Evolutionary conservation across 2,113 vertebrate species (phyloP).

Genomic region (Phyllostomus discolor): DNA sequence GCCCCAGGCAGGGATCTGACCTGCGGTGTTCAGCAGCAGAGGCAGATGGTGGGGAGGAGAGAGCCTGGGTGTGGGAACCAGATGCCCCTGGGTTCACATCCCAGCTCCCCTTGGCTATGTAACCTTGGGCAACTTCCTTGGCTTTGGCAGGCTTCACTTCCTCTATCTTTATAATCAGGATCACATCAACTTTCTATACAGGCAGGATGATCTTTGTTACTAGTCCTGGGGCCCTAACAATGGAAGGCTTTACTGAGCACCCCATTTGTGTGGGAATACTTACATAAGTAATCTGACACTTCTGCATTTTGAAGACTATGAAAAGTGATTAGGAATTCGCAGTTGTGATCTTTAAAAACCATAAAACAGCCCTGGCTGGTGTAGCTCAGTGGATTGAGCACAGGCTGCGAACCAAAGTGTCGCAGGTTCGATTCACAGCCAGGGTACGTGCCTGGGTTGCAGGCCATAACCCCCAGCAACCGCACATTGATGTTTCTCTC

Average conservation of each 20-base stretch:
- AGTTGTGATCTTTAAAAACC: not conserved
- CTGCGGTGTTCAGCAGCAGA: not conserved
- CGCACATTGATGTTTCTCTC: too few relatives aligned
- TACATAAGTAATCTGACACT: not conserved
- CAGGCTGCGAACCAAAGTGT: too few relatives aligned
- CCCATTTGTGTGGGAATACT: not conserved
- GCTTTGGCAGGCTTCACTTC: not conserved
- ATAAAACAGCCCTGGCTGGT: too few relatives aligned
- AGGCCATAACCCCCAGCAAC: too few relatives aligned
- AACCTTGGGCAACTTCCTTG: not conserved
- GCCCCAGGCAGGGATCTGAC: too few relatives aligned
- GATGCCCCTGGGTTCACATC: not conserved
- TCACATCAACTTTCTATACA: not conserved
- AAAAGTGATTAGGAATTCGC: not conserved
- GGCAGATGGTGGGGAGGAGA: not conserved
- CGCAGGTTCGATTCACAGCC: too few relatives aligned
- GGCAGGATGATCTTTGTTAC: not conserved
- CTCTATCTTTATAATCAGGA: not conserved
- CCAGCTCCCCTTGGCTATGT: not conserved
- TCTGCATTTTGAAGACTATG: constrained; percentile 1
- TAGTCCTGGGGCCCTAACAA: not conserved
- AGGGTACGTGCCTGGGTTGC: too few relatives aligned
- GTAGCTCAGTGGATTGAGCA: too few relatives aligned
- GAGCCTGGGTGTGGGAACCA: not conserved
- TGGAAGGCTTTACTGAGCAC: not conserved